These are phyloP conservation scores for Trachelus tabidus DNA, from an alignment of 2,888 invertebrate species.

Conservation along the genomic window DNA sequence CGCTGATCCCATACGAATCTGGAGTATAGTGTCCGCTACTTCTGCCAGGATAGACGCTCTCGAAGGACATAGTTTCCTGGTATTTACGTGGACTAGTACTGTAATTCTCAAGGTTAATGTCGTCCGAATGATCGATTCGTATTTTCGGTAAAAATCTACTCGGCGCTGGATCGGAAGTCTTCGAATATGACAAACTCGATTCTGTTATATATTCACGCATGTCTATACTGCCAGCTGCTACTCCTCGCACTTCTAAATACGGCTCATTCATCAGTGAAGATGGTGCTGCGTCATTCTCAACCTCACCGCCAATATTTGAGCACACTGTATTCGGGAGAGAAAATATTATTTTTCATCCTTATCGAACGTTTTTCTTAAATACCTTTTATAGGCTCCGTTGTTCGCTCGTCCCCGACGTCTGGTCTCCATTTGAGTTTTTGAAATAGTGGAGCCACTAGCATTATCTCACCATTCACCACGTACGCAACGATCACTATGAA, in stretches of 20 bases:
- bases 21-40: conserved; percentile 8
- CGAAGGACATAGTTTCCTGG: conserved; percentile 43
- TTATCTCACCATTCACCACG: conserved; percentile 50
- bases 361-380: not conserved
- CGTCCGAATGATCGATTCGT: conserved; percentile 54
- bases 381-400: conserved; percentile 62
- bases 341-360: not conserved
- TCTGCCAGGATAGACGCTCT: conserved; percentile 6
- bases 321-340: conserved; percentile 62
- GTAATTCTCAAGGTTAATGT: conserved; percentile 67
- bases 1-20: conserved; percentile 27
- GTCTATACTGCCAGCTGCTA: conserved; percentile 56
- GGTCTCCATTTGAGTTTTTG: conserved; percentile 52
- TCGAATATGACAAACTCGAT: conserved; percentile 20
- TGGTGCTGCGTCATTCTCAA: conserved; percentile 73
- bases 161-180: conserved; percentile 34
- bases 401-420: conserved; percentile 44
- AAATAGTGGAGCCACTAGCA: conserved; percentile 47
- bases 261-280: conserved; percentile 42
- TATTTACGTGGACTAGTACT: conserved; percentile 67
- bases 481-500: conserved; percentile 52
- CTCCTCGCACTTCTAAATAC: conserved; percentile 47
- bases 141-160: conserved; percentile 53
- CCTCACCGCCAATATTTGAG: conserved; percentile 75
- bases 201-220: conserved; percentile 55